Evolutionary conservation across 1,140 invertebrate genomes (phyloP).

Genomic region (Leucophenga varia): DNA sequence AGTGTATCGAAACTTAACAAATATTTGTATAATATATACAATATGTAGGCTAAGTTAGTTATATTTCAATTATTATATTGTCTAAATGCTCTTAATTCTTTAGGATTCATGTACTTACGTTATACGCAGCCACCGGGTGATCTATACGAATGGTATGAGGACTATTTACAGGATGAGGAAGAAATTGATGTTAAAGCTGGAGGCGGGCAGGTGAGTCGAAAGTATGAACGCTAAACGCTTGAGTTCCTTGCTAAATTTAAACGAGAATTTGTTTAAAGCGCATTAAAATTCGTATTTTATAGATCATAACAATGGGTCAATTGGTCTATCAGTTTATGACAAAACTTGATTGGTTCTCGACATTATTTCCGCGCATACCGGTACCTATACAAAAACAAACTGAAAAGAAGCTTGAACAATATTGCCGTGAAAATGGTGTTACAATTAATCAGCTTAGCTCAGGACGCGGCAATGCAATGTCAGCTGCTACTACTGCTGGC

Average conservation of each 20-base stretch:
- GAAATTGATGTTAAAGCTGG: constrained; percentile 97
- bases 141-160: constrained; percentile 95
- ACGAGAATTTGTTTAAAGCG: background rate
- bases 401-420: constrained; percentile 70
- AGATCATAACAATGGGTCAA: constrained; percentile 88
- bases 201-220: constrained; percentile 74
- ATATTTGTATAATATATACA: no score
- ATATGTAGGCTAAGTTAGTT: no score
- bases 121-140: constrained; percentile 96
- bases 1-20: no score
- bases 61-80: no score
- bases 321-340: constrained; percentile 91
- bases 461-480: constrained; percentile 18
- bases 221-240: constrained; percentile 48
- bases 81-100: background rate
- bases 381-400: constrained; percentile 95
- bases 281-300: background rate
- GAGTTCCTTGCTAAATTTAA: constrained; percentile 8
- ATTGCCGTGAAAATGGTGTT: constrained; percentile 42
- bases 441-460: constrained; percentile 38
- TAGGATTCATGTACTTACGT: constrained; percentile 73
- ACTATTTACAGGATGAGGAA: constrained; percentile 95
- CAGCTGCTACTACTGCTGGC: constrained; percentile 1
- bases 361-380: constrained; percentile 98
- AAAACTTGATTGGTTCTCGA: constrained; percentile 97